Base-by-base conservation (phyloP, 2,888 invertebrate species). In the Branchellion lobata region DNA sequence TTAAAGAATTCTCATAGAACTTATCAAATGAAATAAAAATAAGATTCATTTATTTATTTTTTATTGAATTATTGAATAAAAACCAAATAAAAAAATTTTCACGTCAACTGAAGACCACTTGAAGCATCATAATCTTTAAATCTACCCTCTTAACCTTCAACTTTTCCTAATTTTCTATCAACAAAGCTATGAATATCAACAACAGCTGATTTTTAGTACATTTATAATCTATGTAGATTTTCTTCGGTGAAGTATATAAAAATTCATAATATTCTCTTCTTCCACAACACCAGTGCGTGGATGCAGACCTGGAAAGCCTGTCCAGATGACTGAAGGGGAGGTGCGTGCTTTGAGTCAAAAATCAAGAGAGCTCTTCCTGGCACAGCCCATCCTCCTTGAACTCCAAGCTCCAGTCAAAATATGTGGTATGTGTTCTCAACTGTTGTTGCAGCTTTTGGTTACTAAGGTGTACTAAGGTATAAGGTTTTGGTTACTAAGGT, bases 281-380 rank as follows among this genome's bases (percentile, higher is more conserved):
- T 40, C 14, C 40, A 5, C 21, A 57, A 14, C 24, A 14, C 24
- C 24, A 81, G 90, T 89, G 21, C 86, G 90, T 84, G 97, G 90
- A 94, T 96, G 88, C 93, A 95, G 88, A 92, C 97, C 89, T 92
- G 93, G 90, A 92, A 91, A 91, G 84, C 89, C 88, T 53, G 90
- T 91, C 8, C 89, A 90, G 84, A 89, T 91, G 89, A 88, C 90
- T 78, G 90, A 91, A 83, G 84, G 86, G 77, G 89, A 89, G 85
- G 88, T 89, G 21, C 84, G 88, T 31, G 87, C 87, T 3, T 84
- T 90, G 14, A 90, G 90, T 84, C 84, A 89, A 40, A 89, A 90
- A 84, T 90, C 90, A 21, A 84, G 90, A 81, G 90, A 91, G 85
- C 90, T 90, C 82, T 90, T 90, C 85, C 87, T 91, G 24, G 90